Evolutionary conservation across 2,113 vertebrate genomes (phyloP), one percentile per base, ranked within the genome.

Genomic region (Podilymbus podiceps): DNA sequence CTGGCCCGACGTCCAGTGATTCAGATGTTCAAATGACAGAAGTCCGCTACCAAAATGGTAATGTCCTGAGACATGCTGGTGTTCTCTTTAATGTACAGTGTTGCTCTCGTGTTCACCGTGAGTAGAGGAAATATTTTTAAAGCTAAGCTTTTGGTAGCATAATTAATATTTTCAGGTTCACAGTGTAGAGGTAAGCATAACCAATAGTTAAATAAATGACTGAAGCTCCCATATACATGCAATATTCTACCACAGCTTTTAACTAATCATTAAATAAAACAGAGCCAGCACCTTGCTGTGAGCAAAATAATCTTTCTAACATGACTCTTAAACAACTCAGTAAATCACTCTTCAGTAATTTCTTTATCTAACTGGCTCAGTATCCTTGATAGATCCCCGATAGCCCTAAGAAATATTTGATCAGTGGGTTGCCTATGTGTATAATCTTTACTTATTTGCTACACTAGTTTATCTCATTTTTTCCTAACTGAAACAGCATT

Each of bases 341-440:
- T 97, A 97, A 97, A 97, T 96, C 95, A 96, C 94, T 97, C 85
- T 74, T 93, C 94, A 94, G 96, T 97, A 97, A 96, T 97, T 97
- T 97, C 93, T 97, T 97, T 97, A 97, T 97, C 96, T 96, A 88
- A 95, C 94, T 90, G 93, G 71, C 91, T 97, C 96, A 94, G 91
- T 94, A 94, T 96, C 42, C 94, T 93, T 96, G 96, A 96, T 95
- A 95, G 92, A 94, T 93, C 86, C 87, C 86, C 0, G 62, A 95
- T 96, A 97, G 97, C 96, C 97, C 89, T 97, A 96, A 97, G 97
- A 97, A 97, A 97, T 96, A 95, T 95, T 96, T 95, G 94, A 97
- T 97, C 97, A 96, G 97, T 95, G 97, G 93, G 97, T 90, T 97
- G 94, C 95, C 96, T 95, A 73, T 8, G 21, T 95, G 91, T 93